Percentiles rank a stretch among this genome's conserved stretches.
Evolutionary conservation across 2,888 invertebrate species (phyloP).

Genomic region (Ariolimax columbianus): DNA sequence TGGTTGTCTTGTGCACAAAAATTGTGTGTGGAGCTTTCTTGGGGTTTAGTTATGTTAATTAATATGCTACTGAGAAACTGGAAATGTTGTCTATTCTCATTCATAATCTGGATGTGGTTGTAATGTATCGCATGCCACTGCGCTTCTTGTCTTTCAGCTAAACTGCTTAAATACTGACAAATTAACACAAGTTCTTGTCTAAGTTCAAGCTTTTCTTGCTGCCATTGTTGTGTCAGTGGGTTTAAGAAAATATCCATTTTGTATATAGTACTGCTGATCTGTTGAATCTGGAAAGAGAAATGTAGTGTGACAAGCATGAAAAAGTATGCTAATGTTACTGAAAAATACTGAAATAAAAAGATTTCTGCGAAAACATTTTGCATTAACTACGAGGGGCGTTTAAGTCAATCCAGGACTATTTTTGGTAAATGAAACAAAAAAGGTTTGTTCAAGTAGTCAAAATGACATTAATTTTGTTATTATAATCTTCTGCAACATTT

Average conservation of each 20-base stretch:
- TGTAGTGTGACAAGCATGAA: too few relatives aligned
- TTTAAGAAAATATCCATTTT: background rate
- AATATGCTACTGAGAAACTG: background rate
- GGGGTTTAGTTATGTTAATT: background rate
- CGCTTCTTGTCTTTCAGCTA: slow-evolving; percentile 23
- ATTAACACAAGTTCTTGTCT: background rate
- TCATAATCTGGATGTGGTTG: background rate
- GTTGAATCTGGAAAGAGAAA: background rate
- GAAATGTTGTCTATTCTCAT: slow-evolving; percentile 8
- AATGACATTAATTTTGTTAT: too few relatives aligned
- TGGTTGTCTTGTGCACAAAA: background rate
- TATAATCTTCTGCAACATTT: too few relatives aligned
- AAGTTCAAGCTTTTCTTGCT: background rate
- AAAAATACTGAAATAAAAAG: too few relatives aligned
- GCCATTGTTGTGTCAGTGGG: background rate
- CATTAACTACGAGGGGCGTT: too few relatives aligned
- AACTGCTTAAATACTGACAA: background rate
- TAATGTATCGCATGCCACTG: slow-evolving; percentile 8
- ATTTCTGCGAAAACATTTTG: too few relatives aligned
- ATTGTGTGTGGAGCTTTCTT: too few relatives aligned
- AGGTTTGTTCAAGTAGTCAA: too few relatives aligned
- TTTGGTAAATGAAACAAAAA: too few relatives aligned
- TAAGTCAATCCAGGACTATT: too few relatives aligned
- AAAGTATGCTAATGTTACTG: too few relatives aligned
- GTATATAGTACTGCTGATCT: background rate